These are phyloP conservation scores for Cataglyphis albicans DNA, from an alignment of 2,888 invertebrate species.

Conservation along the genomic window DNA sequence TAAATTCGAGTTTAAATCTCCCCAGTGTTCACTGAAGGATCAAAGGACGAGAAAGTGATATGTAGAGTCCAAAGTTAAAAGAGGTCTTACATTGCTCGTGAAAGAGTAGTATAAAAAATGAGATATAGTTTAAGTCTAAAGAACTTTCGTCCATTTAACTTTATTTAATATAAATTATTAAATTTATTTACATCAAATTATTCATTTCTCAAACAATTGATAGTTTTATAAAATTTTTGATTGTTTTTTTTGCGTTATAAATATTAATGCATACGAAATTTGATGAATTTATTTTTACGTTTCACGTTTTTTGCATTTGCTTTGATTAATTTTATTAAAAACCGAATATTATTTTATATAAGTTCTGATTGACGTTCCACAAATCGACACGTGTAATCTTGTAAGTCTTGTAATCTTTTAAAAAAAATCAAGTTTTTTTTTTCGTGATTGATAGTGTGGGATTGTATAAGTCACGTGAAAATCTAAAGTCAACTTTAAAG, in stretches of 20 bases:
- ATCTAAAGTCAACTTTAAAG: constrained; percentile 48
- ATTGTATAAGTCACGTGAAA: constrained; percentile 22
- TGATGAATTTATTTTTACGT: background rate
- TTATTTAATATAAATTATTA: no score
- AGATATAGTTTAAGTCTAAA: background rate
- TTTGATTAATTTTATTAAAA: background rate
- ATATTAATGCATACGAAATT: no score
- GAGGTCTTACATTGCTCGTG: constrained; percentile 28
- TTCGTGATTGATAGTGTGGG: constrained; percentile 6
- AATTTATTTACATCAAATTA: background rate
- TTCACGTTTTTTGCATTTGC: background rate
- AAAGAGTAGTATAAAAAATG: background rate
- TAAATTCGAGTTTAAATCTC: constrained; percentile 58
- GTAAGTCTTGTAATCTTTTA: background rate
- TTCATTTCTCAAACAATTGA: background rate
- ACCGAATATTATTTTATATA: background rate
- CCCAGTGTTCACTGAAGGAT: constrained; percentile 37
- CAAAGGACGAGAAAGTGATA: constrained; percentile 37
- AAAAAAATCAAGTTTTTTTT: constrained; percentile 1
- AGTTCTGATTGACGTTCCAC: background rate
- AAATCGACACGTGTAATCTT: constrained; percentile 19
- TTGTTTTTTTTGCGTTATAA: background rate
- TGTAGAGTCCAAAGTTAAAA: constrained; percentile 49
- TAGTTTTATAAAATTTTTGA: background rate
- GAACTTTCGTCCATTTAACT: background rate